phyloP scores from a whole-genome alignment of 2,888 invertebrate genomes.

The Elgonia sp. region DNA sequence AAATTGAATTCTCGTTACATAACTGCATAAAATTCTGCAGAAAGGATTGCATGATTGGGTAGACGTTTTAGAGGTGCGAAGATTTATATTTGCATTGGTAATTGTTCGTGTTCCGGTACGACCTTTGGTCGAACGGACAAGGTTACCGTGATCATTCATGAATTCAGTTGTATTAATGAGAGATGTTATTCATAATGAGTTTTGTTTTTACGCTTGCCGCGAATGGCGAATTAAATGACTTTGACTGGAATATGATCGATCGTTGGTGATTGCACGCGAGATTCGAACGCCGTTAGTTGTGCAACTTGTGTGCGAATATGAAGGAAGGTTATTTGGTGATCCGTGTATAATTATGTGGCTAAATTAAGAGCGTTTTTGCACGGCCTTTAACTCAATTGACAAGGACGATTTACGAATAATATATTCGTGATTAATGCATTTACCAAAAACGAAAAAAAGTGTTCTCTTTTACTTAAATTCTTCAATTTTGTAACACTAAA shows the following conservation, averaged over 20 bases:
- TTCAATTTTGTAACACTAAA: too few species aligned
- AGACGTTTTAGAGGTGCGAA: conserved; percentile 13
- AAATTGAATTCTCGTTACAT: too few species aligned
- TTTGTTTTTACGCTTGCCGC: conserved; percentile 18
- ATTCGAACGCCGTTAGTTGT: conserved; percentile 12
- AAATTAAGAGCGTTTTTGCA: conserved; percentile 16
- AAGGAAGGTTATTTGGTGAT: conserved; percentile 33
- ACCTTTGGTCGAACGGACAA: conserved; percentile 38
- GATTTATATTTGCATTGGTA: conserved; percentile 37
- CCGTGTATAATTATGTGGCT: conserved; percentile 36
- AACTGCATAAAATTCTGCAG: too few species aligned
- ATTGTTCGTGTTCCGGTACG: conserved; percentile 24
- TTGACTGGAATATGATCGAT: conserved; percentile 29
- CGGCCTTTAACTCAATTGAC: conserved; percentile 10
- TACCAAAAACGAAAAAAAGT: neutral
- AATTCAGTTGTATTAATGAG: conserved; percentile 42
- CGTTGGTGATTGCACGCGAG: conserved; percentile 36
- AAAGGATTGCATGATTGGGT: neutral
- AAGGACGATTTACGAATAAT: conserved; percentile 7
- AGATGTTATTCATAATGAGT: conserved; percentile 46
- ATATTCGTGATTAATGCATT: neutral
- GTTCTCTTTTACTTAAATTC: too few species aligned
- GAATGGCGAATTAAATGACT: conserved; percentile 29
- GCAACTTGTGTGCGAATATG: neutral
- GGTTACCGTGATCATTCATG: conserved; percentile 43